Base-by-base conservation (phyloP, 2,888 invertebrate species). In the Paralinhomoeus sp. region DNA sequence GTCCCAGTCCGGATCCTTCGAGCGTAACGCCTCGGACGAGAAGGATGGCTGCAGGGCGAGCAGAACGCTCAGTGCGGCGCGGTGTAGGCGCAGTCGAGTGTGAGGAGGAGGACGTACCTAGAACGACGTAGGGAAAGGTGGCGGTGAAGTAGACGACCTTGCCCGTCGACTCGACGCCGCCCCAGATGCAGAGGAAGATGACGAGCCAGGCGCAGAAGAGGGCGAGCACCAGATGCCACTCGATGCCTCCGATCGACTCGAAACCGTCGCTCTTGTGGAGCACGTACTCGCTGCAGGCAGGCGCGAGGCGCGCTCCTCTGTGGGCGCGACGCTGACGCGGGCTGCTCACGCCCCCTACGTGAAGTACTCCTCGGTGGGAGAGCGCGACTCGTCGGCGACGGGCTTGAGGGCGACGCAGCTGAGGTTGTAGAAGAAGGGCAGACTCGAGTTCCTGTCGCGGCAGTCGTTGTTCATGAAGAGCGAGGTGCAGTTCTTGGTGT, bases 121-220 rank as follows among this genome's bases (percentile, higher is more conserved):
- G 24, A 13, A 45, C 42, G 21, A 45, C 20, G 37, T 45, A 45
- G 17, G 45, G 45, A 24, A 87, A 74, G 20, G 84, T 84, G 36
- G 85, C 84, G 24, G 87, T 87, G 60, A 87, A 77, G 66, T 87
- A 87, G 51, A 85, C 77, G 43, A 84, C 45, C 53, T 58, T 59
- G 27, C 62, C 62, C 0, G 61, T 61, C 2, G 61, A 58, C 45
- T 62, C 60, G 42, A 63, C 62, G 12, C 18, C 63, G 62, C 46
- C 59, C 60, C 40, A 60, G 37, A 63, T 56, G 48, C 62, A 62
- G 45, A 59, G 49, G 50, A 63, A 63, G 40, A 60, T 58, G 21
- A 62, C 53, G 42, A 61, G 43, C 63, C 63, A 63, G 27, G 63
- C 61, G 5, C 54, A 46, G 46, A 62, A 48, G 1, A 63, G 55